These are phyloP conservation scores for Brachionus paranguensis DNA, from an alignment of 1,140 invertebrate genomes.

Conservation along the genomic window DNA sequence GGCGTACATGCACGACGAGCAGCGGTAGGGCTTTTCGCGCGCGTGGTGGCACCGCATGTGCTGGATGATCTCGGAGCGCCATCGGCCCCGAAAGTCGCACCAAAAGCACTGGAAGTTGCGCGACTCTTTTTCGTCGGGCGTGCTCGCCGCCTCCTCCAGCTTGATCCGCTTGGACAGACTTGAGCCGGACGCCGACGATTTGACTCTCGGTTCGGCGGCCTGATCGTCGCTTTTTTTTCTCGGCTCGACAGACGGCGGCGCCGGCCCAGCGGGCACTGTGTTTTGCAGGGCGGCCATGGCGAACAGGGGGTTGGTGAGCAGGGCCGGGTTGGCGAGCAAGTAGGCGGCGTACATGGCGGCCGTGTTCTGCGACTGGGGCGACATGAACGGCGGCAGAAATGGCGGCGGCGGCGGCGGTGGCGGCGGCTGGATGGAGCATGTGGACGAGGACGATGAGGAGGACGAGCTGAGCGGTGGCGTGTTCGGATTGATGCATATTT, in stretches of 20 bases:
- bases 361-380: not conserved
- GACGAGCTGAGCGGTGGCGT: not conserved
- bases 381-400: not conserved
- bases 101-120: slow-evolving; percentile 44
- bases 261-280: not conserved
- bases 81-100: slow-evolving; percentile 53
- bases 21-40: slow-evolving; percentile 53
- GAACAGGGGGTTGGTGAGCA: not conserved
- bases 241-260: not conserved
- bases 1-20: slow-evolving; percentile 51
- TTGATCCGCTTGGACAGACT: not conserved
- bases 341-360: slow-evolving; percentile 21
- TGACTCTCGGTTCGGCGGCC: not conserved
- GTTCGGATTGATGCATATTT: not conserved
- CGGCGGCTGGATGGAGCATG: not conserved
- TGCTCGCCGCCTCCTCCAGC: not conserved
- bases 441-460: not conserved
- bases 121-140: slow-evolving; percentile 4
- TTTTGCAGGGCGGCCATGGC: slow-evolving; percentile 13
- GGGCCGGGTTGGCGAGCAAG: not conserved
- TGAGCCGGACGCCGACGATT: not conserved
- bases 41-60: slow-evolving; percentile 56
- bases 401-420: not conserved
- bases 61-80: slow-evolving; percentile 55
- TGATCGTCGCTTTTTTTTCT: not conserved